Base-by-base conservation (phyloP, 2,113 vertebrate genomes). In the Halichoerus grypus region DNA sequence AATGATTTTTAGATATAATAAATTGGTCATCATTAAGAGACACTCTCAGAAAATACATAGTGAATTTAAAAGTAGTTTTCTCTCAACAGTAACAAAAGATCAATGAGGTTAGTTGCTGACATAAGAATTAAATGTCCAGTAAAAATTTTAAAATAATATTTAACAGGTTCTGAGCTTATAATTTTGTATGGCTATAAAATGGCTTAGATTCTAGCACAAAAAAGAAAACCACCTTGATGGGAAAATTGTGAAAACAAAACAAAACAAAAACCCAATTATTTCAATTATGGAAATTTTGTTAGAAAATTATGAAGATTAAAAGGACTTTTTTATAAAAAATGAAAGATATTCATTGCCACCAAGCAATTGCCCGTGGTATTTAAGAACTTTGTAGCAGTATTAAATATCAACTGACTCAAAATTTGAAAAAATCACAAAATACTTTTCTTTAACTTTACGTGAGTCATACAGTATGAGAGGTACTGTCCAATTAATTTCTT, bases 41-140 rank as follows among this genome's bases (percentile, higher is more conserved):
- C 11, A 85, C 42, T 90, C 10, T 42, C 36, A 61, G 42, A 90
- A 85, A 79, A 77, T 86, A 63, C 28, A 42, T 51, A 71, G 39
- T 79, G n/a, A 86, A 72, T 94, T 96, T 55, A 63, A 80, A 46
- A 96, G 59, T 18, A 67, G 21, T 90, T 86, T 86, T 86, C 72
- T 28, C 28, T 91, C 33, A 36, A 90, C 1, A 7, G 2, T 91
- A 80, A 80, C 8, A 65, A 80, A 86, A 80, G n/a, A 63, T 61
- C n/a, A 39, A 24, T 26, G 26, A 63, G 49, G 28, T 94, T 46
- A 69, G 57, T 79, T 86, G 53, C 26, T 67, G 14, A 57, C 33
- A 31, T 88, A 74, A 80, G 46, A 96, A 88, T 69, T 89, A 77
- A 67, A 42, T 89, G 51, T 33, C 33, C 24, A 57, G 19, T 65